Evolutionary conservation across 2,113 vertebrate genomes (phyloP).

Genomic region (Hyla sarda): DNA sequence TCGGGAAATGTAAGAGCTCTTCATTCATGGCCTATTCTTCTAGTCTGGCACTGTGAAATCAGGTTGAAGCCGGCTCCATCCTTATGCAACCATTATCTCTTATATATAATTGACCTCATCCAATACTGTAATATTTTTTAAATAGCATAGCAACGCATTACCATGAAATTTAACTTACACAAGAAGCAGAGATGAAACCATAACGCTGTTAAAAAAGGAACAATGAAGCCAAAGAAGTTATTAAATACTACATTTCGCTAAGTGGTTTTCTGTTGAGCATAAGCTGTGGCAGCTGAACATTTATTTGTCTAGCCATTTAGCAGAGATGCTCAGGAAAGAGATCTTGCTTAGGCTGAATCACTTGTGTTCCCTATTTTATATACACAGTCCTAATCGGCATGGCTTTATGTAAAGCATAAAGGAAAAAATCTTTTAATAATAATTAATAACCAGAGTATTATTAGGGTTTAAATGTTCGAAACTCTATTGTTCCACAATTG

Average conservation of each 20-base stretch:
- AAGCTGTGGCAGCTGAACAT: conserved; percentile 48
- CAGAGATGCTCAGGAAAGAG: conserved; percentile 22
- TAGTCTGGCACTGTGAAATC: conserved; percentile 27
- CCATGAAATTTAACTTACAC: conserved; percentile 44
- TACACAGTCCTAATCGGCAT: not conserved
- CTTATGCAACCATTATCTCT: conserved; percentile 50
- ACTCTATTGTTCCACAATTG: not conserved
- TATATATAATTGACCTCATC: conserved; percentile 48
- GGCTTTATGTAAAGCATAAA: conserved; percentile 36
- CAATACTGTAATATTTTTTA: conserved; percentile 33
- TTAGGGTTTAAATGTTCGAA: not conserved
- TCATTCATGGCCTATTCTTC: conserved; percentile 22
- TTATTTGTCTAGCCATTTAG: conserved; percentile 48
- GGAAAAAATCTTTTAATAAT: conserved; percentile 38
- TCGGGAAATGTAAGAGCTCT: conserved; percentile 13
- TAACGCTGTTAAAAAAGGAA: conserved; percentile 42
- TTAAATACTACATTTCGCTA: conserved; percentile 51
- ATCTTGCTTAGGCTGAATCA: conserved; percentile 29
- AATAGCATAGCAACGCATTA: conserved; percentile 47
- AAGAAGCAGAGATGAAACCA: conserved; percentile 37
- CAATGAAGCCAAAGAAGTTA: conserved; percentile 48
- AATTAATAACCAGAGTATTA: conserved; percentile 30
- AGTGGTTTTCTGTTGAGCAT: conserved; percentile 51
- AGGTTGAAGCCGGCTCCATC: conserved; percentile 5
- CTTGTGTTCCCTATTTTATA: conserved; percentile 21